Evolutionary conservation across 2,888 invertebrate genomes (phyloP), one percentile per base, ranked within the genome.

Genomic region (Tuta absoluta): DNA sequence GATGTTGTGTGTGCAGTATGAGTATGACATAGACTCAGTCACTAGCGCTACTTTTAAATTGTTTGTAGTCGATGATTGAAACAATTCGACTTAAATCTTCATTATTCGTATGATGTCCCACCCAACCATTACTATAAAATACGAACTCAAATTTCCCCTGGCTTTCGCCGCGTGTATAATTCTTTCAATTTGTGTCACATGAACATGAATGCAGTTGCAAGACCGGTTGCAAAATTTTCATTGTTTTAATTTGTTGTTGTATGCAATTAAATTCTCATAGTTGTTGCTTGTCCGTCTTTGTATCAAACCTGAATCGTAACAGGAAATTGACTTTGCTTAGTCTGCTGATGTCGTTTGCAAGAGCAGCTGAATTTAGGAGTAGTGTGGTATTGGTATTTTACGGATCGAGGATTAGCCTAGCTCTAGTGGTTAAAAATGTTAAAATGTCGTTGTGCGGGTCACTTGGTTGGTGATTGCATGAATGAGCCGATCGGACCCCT

Each of bases 71-170:
- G 17, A n/a, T 45, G 45, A 56, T 12, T 45, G 45, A 56, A 24
- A 28, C 28, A 56, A 56, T 56, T 28, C 17, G 63, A 63, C 49
- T 67, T 64, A 60, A 56, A 66, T 64, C 63, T 53, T 41, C 56
- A 62, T 53, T 41, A 56, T 48, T 41, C 33, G 33, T 8, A 33
- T 28, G 49, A 58, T 45, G 45, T 60, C 70, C 69, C 69, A 33
- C 4, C 33, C 33, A 33, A 33, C 10, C 1, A 33, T 33, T 33
- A 33, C 66, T 66, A 64, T 67, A 69, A 69, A 68, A 70, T 66
- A 67, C 69, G 71, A 53, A 75, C 74, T 81, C 78, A 72, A 82
- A 81, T 85, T 85, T 85, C 85, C 79, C 81, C 77, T 69, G 72
- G 77, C 81, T 82, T 83, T 85, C 85, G 79, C 82, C 75, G 73